phyloP scores from a whole-genome alignment of 2,797 vertebrate species.

The Tapera naevia region DNA sequence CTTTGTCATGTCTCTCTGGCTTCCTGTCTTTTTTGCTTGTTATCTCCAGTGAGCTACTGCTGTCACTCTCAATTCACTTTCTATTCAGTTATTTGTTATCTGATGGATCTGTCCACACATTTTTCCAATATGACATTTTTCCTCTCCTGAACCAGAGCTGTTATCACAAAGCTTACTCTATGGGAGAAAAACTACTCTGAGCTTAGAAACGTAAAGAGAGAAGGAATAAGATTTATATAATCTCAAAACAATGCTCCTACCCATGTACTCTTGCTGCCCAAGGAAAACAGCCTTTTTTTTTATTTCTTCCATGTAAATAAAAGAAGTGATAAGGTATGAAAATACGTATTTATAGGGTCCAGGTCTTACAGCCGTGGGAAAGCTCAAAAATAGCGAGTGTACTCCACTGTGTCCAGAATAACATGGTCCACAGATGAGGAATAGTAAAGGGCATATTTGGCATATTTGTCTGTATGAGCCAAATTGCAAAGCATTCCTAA shows the following conservation, averaged over 20 bases:
- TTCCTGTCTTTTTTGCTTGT: slow-evolving; percentile 72
- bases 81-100: slow-evolving; percentile 66
- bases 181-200: not conserved
- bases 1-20: slow-evolving; percentile 73
- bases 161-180: not conserved
- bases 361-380: not conserved
- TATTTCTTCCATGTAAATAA: not conserved
- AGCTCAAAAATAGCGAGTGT: not conserved
- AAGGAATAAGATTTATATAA: not conserved
- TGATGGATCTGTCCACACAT: slow-evolving; percentile 50
- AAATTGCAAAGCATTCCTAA: not conserved
- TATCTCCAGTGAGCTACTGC: slow-evolving; percentile 70
- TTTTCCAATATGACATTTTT: slow-evolving; percentile 42
- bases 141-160: not conserved
- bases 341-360: not conserved
- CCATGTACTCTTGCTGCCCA: not conserved
- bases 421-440: not conserved
- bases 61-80: slow-evolving; percentile 72
- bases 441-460: not conserved
- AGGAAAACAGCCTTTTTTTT: not conserved
- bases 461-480: not conserved
- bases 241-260: not conserved
- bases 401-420: not conserved
- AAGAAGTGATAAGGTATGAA: slow-evolving; percentile 31
- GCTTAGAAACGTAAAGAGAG: not conserved